Percentiles rank a stretch among this genome's conserved stretches.
Conservation (phyloP, 2,888 invertebrate genomes). For the Nomada fucata region DNA sequence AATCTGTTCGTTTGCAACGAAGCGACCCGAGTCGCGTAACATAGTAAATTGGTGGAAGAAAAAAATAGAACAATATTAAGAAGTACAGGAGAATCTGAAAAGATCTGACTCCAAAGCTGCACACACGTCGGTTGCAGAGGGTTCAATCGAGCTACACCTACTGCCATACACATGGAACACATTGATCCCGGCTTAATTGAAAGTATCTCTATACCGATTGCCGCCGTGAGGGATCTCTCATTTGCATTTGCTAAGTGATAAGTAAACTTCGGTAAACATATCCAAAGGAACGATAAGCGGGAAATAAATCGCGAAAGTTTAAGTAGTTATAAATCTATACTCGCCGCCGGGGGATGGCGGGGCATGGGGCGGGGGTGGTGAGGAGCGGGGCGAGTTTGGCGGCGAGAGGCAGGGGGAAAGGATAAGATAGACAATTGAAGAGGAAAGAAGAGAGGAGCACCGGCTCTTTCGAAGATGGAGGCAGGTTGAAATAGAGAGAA, state of each 20-base stretch:
- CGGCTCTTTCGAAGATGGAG: constrained; percentile 53
- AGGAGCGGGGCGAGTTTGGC: background rate
- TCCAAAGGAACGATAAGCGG: constrained; percentile 83
- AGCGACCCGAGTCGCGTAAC: too few species aligned
- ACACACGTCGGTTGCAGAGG: background rate
- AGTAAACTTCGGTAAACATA: constrained; percentile 83
- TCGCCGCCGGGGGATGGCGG: constrained; percentile 70
- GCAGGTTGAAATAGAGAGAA: constrained; percentile 51
- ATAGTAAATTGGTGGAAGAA: too few species aligned
- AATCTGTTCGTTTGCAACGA: too few species aligned
- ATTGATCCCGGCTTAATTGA: constrained; percentile 65
- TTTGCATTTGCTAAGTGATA: constrained; percentile 84
- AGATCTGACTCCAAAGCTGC: too few species aligned
- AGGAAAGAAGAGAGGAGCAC: constrained; percentile 43
- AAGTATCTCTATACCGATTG: constrained; percentile 47
- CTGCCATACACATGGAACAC: constrained; percentile 34
- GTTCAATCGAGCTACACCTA: background rate
- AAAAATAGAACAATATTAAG: too few species aligned
- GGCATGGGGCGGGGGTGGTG: constrained; percentile 2
- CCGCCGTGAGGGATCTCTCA: constrained; percentile 57
- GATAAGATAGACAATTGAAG: constrained; percentile 42
- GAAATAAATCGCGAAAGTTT: constrained; percentile 84
- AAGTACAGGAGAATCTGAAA: too few species aligned
- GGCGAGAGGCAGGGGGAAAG: background rate
- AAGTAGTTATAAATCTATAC: constrained; percentile 84